Percentiles rank a stretch among this genome's conserved stretches.
Evolutionary conservation across 2,797 vertebrate species (phyloP).

Genomic region (Channa striata): DNA sequence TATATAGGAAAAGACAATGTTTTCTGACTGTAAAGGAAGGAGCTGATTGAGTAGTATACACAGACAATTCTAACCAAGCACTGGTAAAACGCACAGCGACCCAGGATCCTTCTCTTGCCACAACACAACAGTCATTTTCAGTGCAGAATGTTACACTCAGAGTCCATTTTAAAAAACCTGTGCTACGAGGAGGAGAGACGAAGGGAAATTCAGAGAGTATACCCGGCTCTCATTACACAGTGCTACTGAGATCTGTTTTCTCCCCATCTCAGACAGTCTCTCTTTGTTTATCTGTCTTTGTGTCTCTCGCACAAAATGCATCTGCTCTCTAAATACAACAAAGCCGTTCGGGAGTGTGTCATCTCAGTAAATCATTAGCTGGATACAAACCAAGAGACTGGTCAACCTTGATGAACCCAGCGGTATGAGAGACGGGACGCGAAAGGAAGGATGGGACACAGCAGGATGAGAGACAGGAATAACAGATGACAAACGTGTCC

Average conservation of each 20-base stretch:
- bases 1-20: too few relatives aligned
- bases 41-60: too few relatives aligned
- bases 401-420: slow-evolving; percentile 2
- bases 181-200: neutral
- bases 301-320: slow-evolving; percentile 2
- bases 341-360: neutral
- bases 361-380: neutral
- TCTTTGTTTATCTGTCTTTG: slow-evolving; percentile 26
- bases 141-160: too few relatives aligned
- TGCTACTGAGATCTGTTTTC: slow-evolving; percentile 12
- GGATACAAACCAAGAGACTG: neutral
- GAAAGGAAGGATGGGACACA: neutral
- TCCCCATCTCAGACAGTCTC: slow-evolving; percentile 22
- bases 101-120: too few relatives aligned
- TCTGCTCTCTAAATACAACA: neutral
- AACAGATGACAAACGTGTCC: slow-evolving; percentile 24
- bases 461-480: slow-evolving; percentile 10
- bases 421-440: neutral
- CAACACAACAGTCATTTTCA: too few relatives aligned
- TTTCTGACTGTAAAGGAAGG: too few relatives aligned
- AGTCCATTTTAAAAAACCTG: slow-evolving; percentile 9
- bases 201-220: neutral
- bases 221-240: slow-evolving; percentile 18
- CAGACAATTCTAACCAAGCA: too few relatives aligned
- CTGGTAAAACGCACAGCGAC: too few relatives aligned